A percentile compares a stretch with the other conserved stretches of the same genome.
Conservation (phyloP, 2,797 vertebrate genomes). For the Centroberyx gerrardi region DNA sequence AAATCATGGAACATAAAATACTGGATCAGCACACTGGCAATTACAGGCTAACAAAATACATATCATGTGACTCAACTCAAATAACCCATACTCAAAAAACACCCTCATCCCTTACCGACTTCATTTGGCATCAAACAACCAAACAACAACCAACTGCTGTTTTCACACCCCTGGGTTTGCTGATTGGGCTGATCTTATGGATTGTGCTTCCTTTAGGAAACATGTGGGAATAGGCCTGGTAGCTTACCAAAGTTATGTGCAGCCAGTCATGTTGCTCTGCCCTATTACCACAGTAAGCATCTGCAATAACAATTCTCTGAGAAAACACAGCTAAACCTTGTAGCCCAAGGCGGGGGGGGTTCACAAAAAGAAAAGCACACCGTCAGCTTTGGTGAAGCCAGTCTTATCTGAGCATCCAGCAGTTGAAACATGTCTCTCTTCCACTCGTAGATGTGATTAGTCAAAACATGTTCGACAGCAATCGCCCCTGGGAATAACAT, state of each 20-base stretch:
- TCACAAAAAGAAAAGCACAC: not conserved
- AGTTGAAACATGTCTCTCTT: constrained; percentile 40
- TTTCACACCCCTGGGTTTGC: constrained; percentile 51
- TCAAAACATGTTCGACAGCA: constrained; percentile 65
- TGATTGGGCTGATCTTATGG: constrained; percentile 63
- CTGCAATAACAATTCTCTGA: constrained; percentile 46
- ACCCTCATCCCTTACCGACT: constrained; percentile 55
- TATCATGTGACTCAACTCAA: constrained; percentile 56
- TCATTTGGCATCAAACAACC: constrained; percentile 48
- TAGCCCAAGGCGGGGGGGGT: not conserved
- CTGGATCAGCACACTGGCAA: constrained; percentile 54
- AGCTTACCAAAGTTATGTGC: constrained; percentile 31
- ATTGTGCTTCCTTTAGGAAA: constrained; percentile 60
- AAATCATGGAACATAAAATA: constrained; percentile 61
- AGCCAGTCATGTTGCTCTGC: constrained; percentile 36
- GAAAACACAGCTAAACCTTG: constrained; percentile 31
- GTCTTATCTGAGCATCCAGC: constrained; percentile 42
- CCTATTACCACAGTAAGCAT: constrained; percentile 62
- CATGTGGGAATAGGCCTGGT: constrained; percentile 54
- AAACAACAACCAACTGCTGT: constrained; percentile 54
- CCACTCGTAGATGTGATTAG: constrained; percentile 59
- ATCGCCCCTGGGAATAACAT: constrained; percentile 55
- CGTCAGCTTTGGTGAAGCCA: constrained; percentile 28
- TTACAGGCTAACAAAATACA: constrained; percentile 58
- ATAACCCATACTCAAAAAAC: constrained; percentile 55